These are phyloP conservation scores for Xestia xanthographa DNA, from an alignment of 2,888 invertebrate species.

Conservation along the genomic window DNA sequence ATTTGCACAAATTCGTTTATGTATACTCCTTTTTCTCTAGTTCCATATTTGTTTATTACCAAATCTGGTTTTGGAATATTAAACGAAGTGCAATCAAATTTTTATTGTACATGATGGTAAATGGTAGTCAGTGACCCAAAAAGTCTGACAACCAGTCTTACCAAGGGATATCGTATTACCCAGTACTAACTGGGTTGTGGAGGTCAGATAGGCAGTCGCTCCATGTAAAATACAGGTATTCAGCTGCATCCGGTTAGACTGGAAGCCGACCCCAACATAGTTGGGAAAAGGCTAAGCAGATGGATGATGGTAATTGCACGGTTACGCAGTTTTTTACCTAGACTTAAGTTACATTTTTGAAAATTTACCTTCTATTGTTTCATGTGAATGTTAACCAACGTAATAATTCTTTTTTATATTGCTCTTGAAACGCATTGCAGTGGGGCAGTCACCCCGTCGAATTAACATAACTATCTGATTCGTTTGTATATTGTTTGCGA, in stretches of 20 bases:
- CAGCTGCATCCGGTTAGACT: too few relatives aligned
- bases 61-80: conserved; percentile 40
- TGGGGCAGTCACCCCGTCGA: conserved; percentile 43
- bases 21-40: conserved; percentile 36
- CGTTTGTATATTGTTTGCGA: conserved; percentile 41
- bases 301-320: background rate
- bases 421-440: conserved; percentile 44
- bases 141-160: too few relatives aligned
- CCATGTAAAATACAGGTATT: too few relatives aligned
- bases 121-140: too few relatives aligned
- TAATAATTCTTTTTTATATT: conserved; percentile 28
- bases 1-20: conserved; percentile 38
- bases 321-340: conserved; percentile 6
- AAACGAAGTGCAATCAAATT: conserved; percentile 42
- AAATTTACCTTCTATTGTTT: conserved; percentile 29
- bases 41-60: conserved; percentile 23
- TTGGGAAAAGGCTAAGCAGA: too few relatives aligned
- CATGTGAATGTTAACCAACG: conserved; percentile 7
- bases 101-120: background rate
- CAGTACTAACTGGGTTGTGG: too few relatives aligned
- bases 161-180: too few relatives aligned
- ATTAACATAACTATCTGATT: conserved; percentile 57
- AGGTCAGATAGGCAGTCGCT: too few relatives aligned
- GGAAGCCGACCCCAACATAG: too few relatives aligned
- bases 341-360: conserved; percentile 18